phyloP scores from a whole-genome alignment of 2,113 vertebrate species.

The Anarhynchus alexandrinus region DNA sequence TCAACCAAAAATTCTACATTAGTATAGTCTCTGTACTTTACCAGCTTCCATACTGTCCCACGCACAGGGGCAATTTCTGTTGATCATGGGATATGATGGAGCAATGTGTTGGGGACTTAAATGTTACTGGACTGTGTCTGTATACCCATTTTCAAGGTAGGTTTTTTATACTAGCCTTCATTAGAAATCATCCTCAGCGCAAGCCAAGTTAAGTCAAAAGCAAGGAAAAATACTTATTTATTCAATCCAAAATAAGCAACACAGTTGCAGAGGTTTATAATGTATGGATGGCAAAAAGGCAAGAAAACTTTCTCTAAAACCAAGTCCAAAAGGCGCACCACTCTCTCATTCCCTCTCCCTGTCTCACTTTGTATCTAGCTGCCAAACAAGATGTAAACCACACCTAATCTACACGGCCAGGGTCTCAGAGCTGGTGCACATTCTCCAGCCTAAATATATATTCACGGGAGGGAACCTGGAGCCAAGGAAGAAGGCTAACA shows the following conservation, averaged over 20 bases:
- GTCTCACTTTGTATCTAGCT: neutral
- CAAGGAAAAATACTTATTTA: neutral
- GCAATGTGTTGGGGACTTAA: neutral
- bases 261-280: neutral
- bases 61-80: neutral
- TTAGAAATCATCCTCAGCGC: neutral
- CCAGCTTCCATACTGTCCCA: neutral
- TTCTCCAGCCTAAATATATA: neutral
- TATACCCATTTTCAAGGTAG: neutral
- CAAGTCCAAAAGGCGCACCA: neutral
- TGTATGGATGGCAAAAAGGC: neutral
- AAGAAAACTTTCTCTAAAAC: neutral
- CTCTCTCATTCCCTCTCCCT: neutral
- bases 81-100: neutral
- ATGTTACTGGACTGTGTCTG: neutral
- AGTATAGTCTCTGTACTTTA: neutral
- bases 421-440: neutral
- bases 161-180: neutral
- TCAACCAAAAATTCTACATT: neutral
- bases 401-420: neutral
- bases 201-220: neutral
- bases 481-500: neutral
- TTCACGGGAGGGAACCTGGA: neutral
- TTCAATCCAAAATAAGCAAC: neutral
- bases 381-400: neutral